These are phyloP conservation scores for Callaeas wilsoni DNA, from an alignment of 2,113 vertebrate genomes.

Conservation along the genomic window DNA sequence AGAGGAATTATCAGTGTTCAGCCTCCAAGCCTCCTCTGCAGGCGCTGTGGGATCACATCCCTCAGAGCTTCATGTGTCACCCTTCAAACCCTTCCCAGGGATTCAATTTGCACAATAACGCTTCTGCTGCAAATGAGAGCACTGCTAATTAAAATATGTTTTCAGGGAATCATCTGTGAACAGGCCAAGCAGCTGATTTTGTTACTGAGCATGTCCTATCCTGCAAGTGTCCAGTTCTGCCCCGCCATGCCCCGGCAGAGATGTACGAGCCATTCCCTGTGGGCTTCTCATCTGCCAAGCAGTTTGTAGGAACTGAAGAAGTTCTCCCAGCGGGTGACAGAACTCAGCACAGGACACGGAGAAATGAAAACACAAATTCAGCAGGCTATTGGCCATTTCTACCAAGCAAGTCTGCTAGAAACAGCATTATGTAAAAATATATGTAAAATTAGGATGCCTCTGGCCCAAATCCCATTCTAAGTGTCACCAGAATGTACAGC, in stretches of 20 bases:
- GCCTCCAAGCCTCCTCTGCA: neutral
- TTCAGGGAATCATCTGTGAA: neutral
- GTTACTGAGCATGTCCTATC: neutral
- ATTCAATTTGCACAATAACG: constrained; percentile 8
- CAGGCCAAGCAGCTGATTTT: neutral
- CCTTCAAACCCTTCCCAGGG: neutral
- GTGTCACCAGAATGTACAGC: neutral
- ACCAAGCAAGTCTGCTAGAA: neutral
- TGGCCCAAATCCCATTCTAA: neutral
- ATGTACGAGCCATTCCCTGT: neutral
- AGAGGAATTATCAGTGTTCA: neutral
- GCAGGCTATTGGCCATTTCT: neutral
- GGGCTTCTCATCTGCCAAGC: neutral
- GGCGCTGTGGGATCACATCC: neutral
- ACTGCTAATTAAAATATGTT: constrained; percentile 17
- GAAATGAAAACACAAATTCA: neutral
- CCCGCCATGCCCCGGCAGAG: neutral
- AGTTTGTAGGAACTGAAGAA: neutral
- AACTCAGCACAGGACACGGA: neutral
- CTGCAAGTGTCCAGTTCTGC: neutral
- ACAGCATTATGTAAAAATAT: neutral
- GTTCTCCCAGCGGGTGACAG: neutral
- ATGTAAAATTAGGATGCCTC: neutral
- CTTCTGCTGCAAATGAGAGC: neutral
- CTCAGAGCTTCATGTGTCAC: neutral